Evolutionary conservation across 2,888 invertebrate species (phyloP), one percentile per base, ranked within the genome.

Genomic region (Hypolimnas misippus): DNA sequence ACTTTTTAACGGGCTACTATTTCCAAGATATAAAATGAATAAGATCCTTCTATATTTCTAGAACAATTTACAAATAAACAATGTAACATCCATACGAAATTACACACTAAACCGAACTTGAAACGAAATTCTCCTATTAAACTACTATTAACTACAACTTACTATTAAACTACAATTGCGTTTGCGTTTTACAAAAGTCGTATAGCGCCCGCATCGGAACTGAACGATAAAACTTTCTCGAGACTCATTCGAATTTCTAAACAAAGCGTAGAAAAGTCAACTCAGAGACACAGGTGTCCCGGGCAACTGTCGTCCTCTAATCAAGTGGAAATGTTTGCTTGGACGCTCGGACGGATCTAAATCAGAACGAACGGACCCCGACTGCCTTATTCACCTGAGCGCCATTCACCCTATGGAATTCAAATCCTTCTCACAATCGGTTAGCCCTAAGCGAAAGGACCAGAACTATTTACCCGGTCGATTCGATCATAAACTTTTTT

Each of bases 291-390:
- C 87, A 89, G 89, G 87, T 89, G 89, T 83, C 79, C 79, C 79
- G 72, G 70, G 77, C 75, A 77, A 81, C 83, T 84, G 79, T 81
- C 81, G 77, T 77, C 76, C 82, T 87, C 86, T 89, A 90, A 90
- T 91, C 91, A 89, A 87, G 86, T 84, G 88, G 87, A 90, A 90
- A 88, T 84, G 77, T 87, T 86, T 84, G 84, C 86, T 87, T 77
- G 79, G 79, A 76, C 82, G 82, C 74, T 75, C 81, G 80, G 76
- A 66, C 68, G 69, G 65, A 69, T 75, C 73, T 74, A 69, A 71
- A 76, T 75, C 76, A 77, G 76, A 74, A 66, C 78, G 70, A 49
- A 65, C 51, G 68, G 62, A 60, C 69, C 62, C 60, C 40, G 63
- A 62, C 52, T 59, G 64, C 62, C 63, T 65, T 62, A 65, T 69